Base-by-base conservation (phyloP, 1,140 invertebrate genomes). In the Pantala flavescens region DNA sequence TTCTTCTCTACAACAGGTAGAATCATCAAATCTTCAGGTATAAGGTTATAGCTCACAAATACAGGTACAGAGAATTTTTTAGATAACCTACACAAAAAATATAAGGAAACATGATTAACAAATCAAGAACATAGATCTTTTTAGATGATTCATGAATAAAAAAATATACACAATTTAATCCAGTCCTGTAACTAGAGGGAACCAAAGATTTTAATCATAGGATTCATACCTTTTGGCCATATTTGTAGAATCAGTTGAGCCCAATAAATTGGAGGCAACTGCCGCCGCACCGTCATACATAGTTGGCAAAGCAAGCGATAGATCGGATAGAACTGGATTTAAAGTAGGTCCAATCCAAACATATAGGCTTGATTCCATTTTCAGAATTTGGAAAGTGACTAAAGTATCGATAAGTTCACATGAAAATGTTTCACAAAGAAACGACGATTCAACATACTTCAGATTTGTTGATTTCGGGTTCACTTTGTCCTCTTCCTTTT, bases 41-140 rank as follows among this genome's bases (percentile, higher is more conserved):
- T 21, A 49, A 77, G 71, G 49, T 77, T 77, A 75, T 55, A 74
- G 75, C 76, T 77, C 19, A 76, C 75, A 73, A 71, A 77, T 23
- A 77, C 73, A 21, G 43, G 76, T 42, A 76, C 76, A 12, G 71
- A 76, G 11, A 76, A 43, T 73, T 72, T 73, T 71, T 77, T 77
- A 7, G 49, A 74, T 36, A 77, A 55, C 19, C 73, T 75, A 12
- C n/a, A 55, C 21, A 73, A 71, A 42, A 77, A 49, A 14, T 42
- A 73, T 11, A 73, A 72, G 36, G 73, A 77, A 10, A 73, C 70
- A 5, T 63, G 7, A 24, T 73, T 36, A 23, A 23, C 24, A 24
- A 72, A 7, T 7, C 49, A 63, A 19, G 2, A 63, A 63, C 49
- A 63, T n/a, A n/a, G n/a, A n/a, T n/a, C n/a, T n/a, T n/a, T n/a